phyloP scores from a whole-genome alignment of 1,140 invertebrate genomes.

The Sipha flava region DNA sequence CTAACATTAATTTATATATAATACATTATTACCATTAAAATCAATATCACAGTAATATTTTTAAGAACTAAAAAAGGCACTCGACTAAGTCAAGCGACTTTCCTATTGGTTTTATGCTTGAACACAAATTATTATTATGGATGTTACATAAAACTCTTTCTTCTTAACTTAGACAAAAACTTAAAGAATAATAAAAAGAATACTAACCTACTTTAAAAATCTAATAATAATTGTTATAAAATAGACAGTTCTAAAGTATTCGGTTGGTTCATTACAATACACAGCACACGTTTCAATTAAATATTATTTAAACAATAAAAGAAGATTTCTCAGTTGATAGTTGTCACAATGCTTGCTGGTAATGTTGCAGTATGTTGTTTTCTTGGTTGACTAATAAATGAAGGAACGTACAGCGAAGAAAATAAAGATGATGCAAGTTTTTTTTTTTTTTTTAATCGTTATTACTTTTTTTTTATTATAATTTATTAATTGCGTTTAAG shows the following conservation, averaged over 20 bases:
- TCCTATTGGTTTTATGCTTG: constrained; percentile 24
- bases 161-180: constrained; percentile 7
- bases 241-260: constrained; percentile 32
- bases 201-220: constrained; percentile 27
- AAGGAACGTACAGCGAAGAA: constrained; percentile 27
- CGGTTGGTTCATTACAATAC: constrained; percentile 32
- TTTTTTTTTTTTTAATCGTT: constrained; percentile 1
- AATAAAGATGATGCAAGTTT: neutral
- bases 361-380: constrained; percentile 29
- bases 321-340: constrained; percentile 27
- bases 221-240: constrained; percentile 31
- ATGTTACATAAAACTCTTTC: constrained; percentile 27
- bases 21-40: constrained; percentile 32
- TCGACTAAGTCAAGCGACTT: constrained; percentile 25
- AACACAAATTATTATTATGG: constrained; percentile 32
- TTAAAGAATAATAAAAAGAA: constrained; percentile 24
- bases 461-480: constrained; percentile 14
- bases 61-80: constrained; percentile 27
- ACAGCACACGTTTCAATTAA: constrained; percentile 33
- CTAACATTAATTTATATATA: constrained; percentile 3
- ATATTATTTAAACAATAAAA: constrained; percentile 32
- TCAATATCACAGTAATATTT: constrained; percentile 33
- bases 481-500: constrained; percentile 2
- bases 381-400: constrained; percentile 7
- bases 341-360: constrained; percentile 32